phyloP scores from a whole-genome alignment of 2,888 invertebrate species.

The Pollenia labialis region DNA sequence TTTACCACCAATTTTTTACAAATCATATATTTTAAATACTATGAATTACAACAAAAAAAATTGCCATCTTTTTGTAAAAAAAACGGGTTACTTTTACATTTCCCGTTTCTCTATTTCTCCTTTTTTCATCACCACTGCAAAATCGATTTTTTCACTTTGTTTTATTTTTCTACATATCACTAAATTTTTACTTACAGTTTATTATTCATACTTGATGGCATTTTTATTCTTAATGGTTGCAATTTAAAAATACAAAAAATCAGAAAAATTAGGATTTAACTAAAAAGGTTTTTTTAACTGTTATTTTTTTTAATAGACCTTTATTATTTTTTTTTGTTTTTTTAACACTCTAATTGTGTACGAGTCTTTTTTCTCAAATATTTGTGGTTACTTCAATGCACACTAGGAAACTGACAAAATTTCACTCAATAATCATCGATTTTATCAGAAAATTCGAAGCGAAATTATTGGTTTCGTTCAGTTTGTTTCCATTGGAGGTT shows the following conservation, averaged over 20 bases:
- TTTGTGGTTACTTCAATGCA: slow-evolving; percentile 51
- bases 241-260: slow-evolving; percentile 76
- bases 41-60: slow-evolving; percentile 71
- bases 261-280: slow-evolving; percentile 63
- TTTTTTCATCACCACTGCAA: slow-evolving; percentile 79
- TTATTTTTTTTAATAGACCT: slow-evolving; percentile 47
- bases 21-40: slow-evolving; percentile 32
- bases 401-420: slow-evolving; percentile 72
- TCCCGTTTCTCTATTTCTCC: slow-evolving; percentile 63
- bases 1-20: slow-evolving; percentile 52
- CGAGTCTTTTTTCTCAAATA: slow-evolving; percentile 63
- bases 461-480: slow-evolving; percentile 57
- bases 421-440: slow-evolving; percentile 66
- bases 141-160: slow-evolving; percentile 79
- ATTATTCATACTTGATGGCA: slow-evolving; percentile 84
- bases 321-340: slow-evolving; percentile 18
- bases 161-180: slow-evolving; percentile 60
- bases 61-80: slow-evolving; percentile 71
- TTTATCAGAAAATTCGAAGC: slow-evolving; percentile 65
- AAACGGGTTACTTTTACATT: slow-evolving; percentile 56
- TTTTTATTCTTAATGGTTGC: slow-evolving; percentile 82
- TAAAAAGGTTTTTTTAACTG: slow-evolving; percentile 60
- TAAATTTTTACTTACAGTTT: slow-evolving; percentile 83
- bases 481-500: slow-evolving; percentile 30
- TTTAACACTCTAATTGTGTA: slow-evolving; percentile 44